These are phyloP conservation scores for Corythornis madagascariensis DNA, from an alignment of 2,113 vertebrate species.

Conservation along the genomic window DNA sequence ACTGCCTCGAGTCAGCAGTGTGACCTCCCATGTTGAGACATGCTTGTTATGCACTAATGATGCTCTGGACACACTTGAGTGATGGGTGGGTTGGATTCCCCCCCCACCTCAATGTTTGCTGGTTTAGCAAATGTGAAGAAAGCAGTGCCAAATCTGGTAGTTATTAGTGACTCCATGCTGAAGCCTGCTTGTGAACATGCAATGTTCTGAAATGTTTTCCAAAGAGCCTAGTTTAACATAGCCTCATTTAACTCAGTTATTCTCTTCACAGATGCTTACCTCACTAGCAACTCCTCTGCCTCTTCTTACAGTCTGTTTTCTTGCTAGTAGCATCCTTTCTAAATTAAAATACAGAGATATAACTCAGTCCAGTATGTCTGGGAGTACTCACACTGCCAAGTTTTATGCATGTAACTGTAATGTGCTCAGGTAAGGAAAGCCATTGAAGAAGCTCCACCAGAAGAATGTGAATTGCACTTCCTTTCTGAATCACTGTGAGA, in stretches of 20 bases:
- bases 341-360: not conserved
- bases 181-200: not conserved
- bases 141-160: slow-evolving; percentile 29
- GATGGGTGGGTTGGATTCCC: not conserved
- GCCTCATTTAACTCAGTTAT: not conserved
- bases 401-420: not conserved
- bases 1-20: not conserved
- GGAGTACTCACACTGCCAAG: not conserved
- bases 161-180: slow-evolving; percentile 28
- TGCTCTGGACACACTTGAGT: not conserved
- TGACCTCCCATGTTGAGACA: slow-evolving; percentile 24
- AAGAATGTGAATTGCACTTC: not conserved
- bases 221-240: not conserved
- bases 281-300: not conserved
- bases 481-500: not conserved
- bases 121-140: slow-evolving; percentile 16
- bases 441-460: not conserved
- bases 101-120: slow-evolving; percentile 19
- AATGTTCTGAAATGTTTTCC: not conserved
- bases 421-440: not conserved
- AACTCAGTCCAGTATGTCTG: not conserved
- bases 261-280: not conserved
- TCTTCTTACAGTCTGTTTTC: not conserved
- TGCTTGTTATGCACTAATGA: slow-evolving; percentile 1
- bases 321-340: not conserved